A percentile compares a stretch with the other conserved stretches of the same genome.
These are phyloP conservation scores for Melanotaenia parkinsoni DNA, from an alignment of 2,797 vertebrate genomes.

Conservation along the genomic window DNA sequence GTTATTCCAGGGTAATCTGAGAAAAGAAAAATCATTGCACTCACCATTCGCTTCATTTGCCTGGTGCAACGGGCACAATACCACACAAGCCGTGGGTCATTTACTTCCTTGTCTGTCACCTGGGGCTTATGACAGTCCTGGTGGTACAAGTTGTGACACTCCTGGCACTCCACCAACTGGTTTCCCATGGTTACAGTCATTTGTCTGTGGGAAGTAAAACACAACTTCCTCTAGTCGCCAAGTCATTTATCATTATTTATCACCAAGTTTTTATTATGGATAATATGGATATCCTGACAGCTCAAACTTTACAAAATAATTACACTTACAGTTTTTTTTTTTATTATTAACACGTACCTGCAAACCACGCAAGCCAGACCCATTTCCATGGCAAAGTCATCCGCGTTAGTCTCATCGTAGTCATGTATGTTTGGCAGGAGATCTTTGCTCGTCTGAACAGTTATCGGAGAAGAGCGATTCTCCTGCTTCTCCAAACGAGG, in stretches of 20 bases:
- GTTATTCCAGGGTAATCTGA: not conserved
- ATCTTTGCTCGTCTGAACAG: conserved; percentile 92
- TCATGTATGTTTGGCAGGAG: conserved; percentile 90
- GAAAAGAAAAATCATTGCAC: conserved; percentile 33
- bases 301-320: not conserved
- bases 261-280: no score
- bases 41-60: conserved; percentile 98
- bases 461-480: conserved; percentile 90
- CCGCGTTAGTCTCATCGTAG: conserved; percentile 96
- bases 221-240: not conserved
- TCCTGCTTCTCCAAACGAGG: conserved; percentile 92
- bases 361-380: conserved; percentile 97
- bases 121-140: conserved; percentile 98
- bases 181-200: conserved; percentile 98
- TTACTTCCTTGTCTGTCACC: conserved; percentile 98
- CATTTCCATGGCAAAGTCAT: conserved; percentile 99
- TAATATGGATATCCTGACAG: not conserved
- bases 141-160: conserved; percentile 99
- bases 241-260: not conserved
- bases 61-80: conserved; percentile 97
- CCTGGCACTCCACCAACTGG: conserved; percentile 98
- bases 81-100: conserved; percentile 97
- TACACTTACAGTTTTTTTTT: not conserved
- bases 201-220: conserved; percentile 82
- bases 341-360: conserved; percentile 79